Percentiles rank a stretch among this genome's conserved stretches.
Conservation (phyloP, 2,797 vertebrate species). For the Diglossa cyanea region DNA sequence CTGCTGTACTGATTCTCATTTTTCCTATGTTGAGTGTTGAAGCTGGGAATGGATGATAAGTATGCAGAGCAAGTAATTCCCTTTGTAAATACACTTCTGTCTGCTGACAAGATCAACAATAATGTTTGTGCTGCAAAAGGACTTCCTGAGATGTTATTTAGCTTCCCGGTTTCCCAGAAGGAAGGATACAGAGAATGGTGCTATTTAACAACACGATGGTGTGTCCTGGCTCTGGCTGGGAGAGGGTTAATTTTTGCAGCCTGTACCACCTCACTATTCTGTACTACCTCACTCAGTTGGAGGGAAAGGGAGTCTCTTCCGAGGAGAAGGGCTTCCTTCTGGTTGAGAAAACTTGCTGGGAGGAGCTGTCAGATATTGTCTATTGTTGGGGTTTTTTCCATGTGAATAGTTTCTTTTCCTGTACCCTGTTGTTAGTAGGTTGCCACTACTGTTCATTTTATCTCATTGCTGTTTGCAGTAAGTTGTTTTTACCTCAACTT, state of each 20-base stretch:
- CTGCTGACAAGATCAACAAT: neutral
- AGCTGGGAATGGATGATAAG: neutral
- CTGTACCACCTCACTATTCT: neutral
- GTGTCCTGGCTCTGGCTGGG: accelerated
- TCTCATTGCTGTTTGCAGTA: neutral
- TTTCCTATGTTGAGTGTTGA: neutral
- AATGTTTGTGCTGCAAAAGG: neutral
- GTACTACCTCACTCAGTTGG: neutral
- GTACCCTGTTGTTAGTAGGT: neutral
- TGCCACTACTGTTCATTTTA: neutral
- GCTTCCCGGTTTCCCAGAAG: neutral
- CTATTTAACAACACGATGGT: neutral
- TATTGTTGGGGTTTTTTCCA: neutral
- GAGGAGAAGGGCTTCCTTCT: neutral
- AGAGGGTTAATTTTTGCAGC: neutral
- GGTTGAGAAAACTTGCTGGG: neutral
- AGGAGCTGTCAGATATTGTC: neutral
- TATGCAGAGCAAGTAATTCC: neutral
- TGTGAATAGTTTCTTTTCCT: neutral
- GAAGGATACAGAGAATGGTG: neutral
- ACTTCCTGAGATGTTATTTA: neutral
- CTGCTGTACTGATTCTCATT: neutral
- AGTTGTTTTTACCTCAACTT: neutral
- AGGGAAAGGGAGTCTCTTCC: neutral
- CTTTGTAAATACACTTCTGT: neutral